A percentile compares a stretch with the other conserved stretches of the same genome.
Conservation (phyloP, 2,888 invertebrate species). For the Oscheius sp. region DNA sequence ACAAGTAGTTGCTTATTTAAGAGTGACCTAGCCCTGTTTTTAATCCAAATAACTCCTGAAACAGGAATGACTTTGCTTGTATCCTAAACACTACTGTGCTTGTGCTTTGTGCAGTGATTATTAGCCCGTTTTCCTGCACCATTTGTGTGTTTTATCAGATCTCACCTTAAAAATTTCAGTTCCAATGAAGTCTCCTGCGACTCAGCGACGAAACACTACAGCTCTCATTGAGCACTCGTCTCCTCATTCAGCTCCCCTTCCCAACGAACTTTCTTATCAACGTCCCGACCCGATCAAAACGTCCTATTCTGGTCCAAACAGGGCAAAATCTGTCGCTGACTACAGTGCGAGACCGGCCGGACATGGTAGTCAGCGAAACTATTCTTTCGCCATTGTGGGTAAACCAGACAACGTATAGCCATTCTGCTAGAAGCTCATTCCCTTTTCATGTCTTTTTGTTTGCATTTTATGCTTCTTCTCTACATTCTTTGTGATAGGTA, state of each 20-base stretch:
- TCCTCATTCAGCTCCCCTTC: not conserved
- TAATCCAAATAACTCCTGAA: not conserved
- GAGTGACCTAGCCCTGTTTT: not conserved
- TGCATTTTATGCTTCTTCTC: not conserved
- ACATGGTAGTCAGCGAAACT: conserved; percentile 33
- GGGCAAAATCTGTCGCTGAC: conserved; percentile 29
- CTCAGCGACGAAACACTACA: conserved; percentile 58
- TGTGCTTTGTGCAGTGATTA: conserved; percentile 29
- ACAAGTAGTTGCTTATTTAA: conserved; percentile 7
- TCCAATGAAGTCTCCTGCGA: conserved; percentile 53
- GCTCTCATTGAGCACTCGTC: conserved; percentile 38
- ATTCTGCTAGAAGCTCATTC: not conserved
- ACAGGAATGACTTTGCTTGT: conserved; percentile 13
- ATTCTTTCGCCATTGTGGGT: conserved; percentile 37
- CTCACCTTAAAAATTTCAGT: conserved; percentile 12
- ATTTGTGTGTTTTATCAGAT: not conserved
- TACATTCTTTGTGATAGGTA: conserved; percentile 16
- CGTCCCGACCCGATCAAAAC: conserved; percentile 11
- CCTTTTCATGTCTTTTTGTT: not conserved
- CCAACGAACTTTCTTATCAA: conserved; percentile 28
- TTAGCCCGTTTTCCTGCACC: conserved; percentile 8
- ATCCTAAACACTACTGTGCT: conserved; percentile 7
- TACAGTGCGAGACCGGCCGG: conserved; percentile 25
- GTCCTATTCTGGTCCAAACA: conserved; percentile 8
- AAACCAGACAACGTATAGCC: conserved; percentile 37